phyloP scores from a whole-genome alignment of 1,140 invertebrate genomes.

The Lamellibrachia luymesi region DNA sequence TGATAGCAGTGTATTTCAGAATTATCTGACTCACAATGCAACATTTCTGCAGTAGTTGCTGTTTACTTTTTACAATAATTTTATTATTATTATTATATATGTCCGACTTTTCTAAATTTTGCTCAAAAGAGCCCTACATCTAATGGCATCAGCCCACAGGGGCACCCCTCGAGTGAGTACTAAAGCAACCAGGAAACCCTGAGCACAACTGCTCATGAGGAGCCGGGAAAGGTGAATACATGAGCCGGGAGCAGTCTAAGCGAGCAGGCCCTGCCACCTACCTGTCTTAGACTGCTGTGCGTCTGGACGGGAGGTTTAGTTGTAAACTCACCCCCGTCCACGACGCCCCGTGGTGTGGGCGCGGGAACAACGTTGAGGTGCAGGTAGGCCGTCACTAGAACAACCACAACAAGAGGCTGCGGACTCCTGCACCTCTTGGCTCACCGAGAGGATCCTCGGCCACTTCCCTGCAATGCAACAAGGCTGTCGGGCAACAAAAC shows the following conservation, averaged over 20 bases:
- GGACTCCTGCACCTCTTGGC: not conserved
- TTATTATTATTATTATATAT: not conserved
- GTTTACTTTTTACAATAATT: not conserved
- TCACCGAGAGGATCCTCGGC: not conserved
- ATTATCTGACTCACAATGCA: no score
- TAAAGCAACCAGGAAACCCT: not conserved
- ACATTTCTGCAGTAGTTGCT: not conserved
- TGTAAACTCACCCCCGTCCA: not conserved
- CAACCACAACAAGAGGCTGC: not conserved
- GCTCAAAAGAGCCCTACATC: not conserved
- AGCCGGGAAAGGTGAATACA: not conserved
- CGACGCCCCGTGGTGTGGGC: not conserved
- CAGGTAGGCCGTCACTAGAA: not conserved
- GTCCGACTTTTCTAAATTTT: not conserved
- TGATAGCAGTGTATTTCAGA: no score
- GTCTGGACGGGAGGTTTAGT: not conserved
- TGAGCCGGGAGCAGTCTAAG: not conserved
- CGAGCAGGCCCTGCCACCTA: not conserved
- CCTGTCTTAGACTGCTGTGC: not conserved
- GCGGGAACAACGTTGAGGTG: not conserved
- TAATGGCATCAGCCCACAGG: not conserved
- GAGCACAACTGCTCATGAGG: not conserved
- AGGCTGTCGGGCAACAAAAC: not conserved
- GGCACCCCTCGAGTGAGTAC: not conserved
- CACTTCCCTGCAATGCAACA: not conserved